Conservation (phyloP, 2,113 vertebrate species). For the Argyrosomus japonicus region DNA sequence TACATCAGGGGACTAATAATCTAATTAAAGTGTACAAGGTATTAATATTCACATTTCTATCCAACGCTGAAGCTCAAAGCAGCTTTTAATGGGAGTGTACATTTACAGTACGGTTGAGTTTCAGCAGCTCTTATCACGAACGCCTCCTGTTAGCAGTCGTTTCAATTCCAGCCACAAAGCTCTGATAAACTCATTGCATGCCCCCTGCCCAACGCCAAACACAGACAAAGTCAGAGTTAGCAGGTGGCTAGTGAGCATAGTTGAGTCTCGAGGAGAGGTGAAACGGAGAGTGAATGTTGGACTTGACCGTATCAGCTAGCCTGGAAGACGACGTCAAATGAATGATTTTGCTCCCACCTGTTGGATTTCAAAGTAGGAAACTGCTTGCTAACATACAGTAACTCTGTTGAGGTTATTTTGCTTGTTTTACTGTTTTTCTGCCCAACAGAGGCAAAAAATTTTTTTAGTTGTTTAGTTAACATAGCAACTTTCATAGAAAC, state of each 20-base stretch:
- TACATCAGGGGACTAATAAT: neutral
- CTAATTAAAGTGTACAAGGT: neutral
- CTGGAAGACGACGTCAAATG: neutral
- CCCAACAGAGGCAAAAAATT: neutral
- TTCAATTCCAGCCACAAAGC: neutral
- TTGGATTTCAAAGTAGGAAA: neutral
- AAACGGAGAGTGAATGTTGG: neutral
- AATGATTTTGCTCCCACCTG: neutral
- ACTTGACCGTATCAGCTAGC: neutral
- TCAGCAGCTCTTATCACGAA: neutral
- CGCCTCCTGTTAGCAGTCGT: neutral
- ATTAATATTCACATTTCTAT: neutral
- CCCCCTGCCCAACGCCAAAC: neutral
- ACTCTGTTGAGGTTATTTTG: no score
- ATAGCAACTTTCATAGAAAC: neutral
- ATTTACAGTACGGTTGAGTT: neutral
- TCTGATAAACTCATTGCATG: neutral
- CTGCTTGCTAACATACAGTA: neutral
- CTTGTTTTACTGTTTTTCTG: neutral
- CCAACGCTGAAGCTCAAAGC: neutral
- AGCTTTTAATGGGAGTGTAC: neutral
- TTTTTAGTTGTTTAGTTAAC: neutral
- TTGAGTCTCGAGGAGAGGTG: neutral
- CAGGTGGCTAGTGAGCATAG: neutral
- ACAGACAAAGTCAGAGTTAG: neutral